phyloP scores from a whole-genome alignment of 1,140 invertebrate species.

The Lordiphosa clarofinis region DNA sequence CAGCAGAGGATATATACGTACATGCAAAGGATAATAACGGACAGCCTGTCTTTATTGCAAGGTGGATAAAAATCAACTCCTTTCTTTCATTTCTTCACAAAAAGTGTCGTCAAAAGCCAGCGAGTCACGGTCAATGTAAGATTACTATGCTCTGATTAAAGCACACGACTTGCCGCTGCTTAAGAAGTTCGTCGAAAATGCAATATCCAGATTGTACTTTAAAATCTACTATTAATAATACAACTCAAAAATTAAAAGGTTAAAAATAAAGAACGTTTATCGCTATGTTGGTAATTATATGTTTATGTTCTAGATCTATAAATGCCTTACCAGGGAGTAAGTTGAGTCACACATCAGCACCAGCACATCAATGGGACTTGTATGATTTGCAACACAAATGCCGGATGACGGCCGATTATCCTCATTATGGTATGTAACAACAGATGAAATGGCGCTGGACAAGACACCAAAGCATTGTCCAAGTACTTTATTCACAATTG shows the following conservation, averaged over 20 bases:
- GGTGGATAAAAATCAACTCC: too few relatives aligned
- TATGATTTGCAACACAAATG: slow-evolving; percentile 99
- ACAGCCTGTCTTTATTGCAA: too few relatives aligned
- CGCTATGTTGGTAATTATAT: slow-evolving; percentile 20
- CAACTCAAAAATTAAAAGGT: background rate
- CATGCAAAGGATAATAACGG: too few relatives aligned
- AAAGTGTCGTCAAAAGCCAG: too few relatives aligned
- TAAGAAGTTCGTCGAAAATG: too few relatives aligned
- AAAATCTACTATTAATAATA: too few relatives aligned
- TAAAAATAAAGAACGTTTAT: slow-evolving; percentile 23
- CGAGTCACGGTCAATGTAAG: too few relatives aligned
- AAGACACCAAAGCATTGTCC: slow-evolving; percentile 94
- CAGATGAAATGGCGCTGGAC: slow-evolving; percentile 91
- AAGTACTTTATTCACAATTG: slow-evolving; percentile 88
- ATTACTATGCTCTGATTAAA: too few relatives aligned
- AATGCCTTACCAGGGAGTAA: slow-evolving; percentile 94
- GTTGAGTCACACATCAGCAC: slow-evolving; percentile 98
- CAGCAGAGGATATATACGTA: too few relatives aligned
- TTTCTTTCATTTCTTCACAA: too few relatives aligned
- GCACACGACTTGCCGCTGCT: too few relatives aligned
- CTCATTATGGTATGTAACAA: slow-evolving; percentile 93
- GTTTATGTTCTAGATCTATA: slow-evolving; percentile 18
- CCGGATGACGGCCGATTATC: slow-evolving; percentile 90
- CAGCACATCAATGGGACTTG: slow-evolving; percentile 98
- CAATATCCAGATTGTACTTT: too few relatives aligned